phyloP scores from a whole-genome alignment of 1,140 invertebrate species.

The Radopholus similis region DNA sequence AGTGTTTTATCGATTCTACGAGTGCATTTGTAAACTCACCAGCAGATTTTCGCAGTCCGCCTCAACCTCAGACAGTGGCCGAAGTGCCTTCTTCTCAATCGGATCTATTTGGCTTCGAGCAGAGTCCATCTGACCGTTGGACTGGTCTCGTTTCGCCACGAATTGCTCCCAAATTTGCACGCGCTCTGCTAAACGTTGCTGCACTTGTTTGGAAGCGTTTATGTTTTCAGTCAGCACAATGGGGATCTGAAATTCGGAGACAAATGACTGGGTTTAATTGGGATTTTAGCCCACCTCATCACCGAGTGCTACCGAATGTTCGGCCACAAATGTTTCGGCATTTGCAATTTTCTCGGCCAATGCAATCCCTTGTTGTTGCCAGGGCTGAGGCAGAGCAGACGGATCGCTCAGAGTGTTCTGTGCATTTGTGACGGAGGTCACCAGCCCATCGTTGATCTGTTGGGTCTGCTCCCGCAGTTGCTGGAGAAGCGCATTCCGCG shows the following conservation, averaged over 20 bases:
- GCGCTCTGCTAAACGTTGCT: slow-evolving; percentile 24
- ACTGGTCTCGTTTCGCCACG: slow-evolving; percentile 30
- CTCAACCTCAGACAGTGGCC: slow-evolving; percentile 26
- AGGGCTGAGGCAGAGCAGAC: slow-evolving; percentile 34
- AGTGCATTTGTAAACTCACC: neutral
- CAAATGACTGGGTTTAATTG: slow-evolving; percentile 11
- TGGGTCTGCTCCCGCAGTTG: neutral
- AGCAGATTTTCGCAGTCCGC: slow-evolving; percentile 32
- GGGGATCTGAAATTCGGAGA: slow-evolving; percentile 17
- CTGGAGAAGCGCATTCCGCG: neutral
- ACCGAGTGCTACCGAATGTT: neutral
- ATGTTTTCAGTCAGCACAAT: slow-evolving; percentile 12
- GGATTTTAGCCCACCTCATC: neutral
- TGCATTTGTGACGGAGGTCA: slow-evolving; percentile 32
- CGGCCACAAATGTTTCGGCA: neutral
- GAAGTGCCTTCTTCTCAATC: slow-evolving; percentile 27
- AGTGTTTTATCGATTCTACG: neutral
- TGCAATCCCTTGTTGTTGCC: slow-evolving; percentile 27
- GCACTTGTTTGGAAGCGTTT: slow-evolving; percentile 24
- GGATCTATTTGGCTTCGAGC: slow-evolving; percentile 36
- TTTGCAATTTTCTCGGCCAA: slow-evolving; percentile 14
- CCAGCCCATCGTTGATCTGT: slow-evolving; percentile 27
- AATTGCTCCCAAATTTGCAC: slow-evolving; percentile 35
- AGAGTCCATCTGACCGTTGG: slow-evolving; percentile 29
- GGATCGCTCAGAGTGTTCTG: slow-evolving; percentile 30